Conservation (phyloP, 1,140 invertebrate species). For the Whitmania pigra region DNA sequence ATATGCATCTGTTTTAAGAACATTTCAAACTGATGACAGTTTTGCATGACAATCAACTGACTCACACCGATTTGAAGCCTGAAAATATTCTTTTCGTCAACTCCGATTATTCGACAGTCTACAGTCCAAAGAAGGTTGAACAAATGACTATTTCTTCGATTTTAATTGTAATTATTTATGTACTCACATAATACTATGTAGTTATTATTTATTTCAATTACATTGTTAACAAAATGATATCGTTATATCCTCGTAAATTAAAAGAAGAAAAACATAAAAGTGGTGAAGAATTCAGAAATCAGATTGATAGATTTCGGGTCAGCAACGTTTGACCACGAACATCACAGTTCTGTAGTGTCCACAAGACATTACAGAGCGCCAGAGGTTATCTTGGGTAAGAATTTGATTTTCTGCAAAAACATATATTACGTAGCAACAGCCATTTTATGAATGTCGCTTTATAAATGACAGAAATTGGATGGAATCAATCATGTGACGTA, state of each 20-base stretch:
- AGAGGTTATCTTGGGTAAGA: slow-evolving; percentile 85
- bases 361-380: slow-evolving; percentile 96
- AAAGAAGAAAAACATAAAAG: slow-evolving; percentile 8
- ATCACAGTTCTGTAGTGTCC: slow-evolving; percentile 97
- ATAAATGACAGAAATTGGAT: slow-evolving; percentile 66
- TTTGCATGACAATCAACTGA: slow-evolving; percentile 91
- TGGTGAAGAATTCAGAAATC: slow-evolving; percentile 7
- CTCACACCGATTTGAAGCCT: slow-evolving; percentile 97
- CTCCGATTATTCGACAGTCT: slow-evolving; percentile 65
- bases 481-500: slow-evolving; percentile 96
- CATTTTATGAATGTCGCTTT: no score
- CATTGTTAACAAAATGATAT: no score
- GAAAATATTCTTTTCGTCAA: slow-evolving; percentile 97
- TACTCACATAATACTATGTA: no score
- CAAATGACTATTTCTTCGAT: background rate
- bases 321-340: slow-evolving; percentile 98
- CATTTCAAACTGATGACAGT: slow-evolving; percentile 41
- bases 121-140: slow-evolving; percentile 11
- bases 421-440: no score
- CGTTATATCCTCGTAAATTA: background rate
- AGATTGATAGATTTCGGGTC: slow-evolving; percentile 94
- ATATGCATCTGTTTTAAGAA: no score
- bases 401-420: background rate
- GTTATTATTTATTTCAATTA: no score
- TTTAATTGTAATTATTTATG: no score